Conservation (phyloP, 92 coral and sea anemone genomes). For the Galaxea fascicularis region DNA sequence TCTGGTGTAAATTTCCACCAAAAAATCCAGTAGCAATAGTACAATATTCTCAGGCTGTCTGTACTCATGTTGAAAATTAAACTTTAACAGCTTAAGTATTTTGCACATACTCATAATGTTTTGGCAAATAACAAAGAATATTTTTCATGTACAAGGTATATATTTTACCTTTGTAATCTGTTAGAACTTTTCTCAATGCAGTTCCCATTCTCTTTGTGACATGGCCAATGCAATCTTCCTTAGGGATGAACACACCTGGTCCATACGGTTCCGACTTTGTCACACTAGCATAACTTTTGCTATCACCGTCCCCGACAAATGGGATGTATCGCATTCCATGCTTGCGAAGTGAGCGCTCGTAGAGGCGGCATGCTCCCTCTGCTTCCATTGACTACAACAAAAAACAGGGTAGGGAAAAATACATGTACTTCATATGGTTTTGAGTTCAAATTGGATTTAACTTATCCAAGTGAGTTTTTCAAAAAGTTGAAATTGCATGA, state of each 20-base stretch:
- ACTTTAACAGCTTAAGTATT: too few species aligned
- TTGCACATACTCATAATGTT: neutral
- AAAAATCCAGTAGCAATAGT: too few species aligned
- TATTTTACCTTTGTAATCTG: neutral
- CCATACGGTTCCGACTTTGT: neutral
- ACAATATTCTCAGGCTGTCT: too few species aligned
- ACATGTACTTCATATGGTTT: too few species aligned
- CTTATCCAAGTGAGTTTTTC: too few species aligned
- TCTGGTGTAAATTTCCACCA: too few species aligned
- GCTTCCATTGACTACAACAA: conserved; percentile 64
- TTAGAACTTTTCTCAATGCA: neutral
- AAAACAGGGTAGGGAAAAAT: neutral
- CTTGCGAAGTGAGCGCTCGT: conserved; percentile 36
- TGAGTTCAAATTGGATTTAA: too few species aligned
- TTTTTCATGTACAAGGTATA: neutral
- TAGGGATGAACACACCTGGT: neutral
- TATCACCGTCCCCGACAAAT: conserved; percentile 21
- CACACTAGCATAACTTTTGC: conserved; percentile 1
- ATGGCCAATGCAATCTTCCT: conserved; percentile 10
- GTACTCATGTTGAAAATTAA: too few species aligned
- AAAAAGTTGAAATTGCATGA: too few species aligned
- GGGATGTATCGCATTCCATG: conserved; percentile 49
- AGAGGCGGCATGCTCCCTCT: conserved; percentile 49
- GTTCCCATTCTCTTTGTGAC: conserved; percentile 1
- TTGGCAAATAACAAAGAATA: neutral